These are phyloP conservation scores for Thera obeliscata DNA, from an alignment of 2,888 invertebrate species.

Conservation along the genomic window DNA sequence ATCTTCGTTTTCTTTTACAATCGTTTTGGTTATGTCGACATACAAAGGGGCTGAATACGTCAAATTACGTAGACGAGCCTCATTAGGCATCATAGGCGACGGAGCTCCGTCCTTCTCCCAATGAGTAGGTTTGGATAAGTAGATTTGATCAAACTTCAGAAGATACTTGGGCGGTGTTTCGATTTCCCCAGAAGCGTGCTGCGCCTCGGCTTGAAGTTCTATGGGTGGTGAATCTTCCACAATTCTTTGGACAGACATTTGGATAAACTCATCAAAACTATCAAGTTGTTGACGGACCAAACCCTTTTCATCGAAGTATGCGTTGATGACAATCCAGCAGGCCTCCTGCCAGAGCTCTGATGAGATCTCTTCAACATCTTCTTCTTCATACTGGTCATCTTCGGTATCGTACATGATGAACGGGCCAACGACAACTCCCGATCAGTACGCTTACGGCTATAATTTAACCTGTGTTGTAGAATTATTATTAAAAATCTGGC, in stretches of 20 bases:
- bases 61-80: conserved; percentile 97
- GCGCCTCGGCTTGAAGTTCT: conserved; percentile 98
- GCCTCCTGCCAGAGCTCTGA: conserved; percentile 99
- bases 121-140: conserved; percentile 99
- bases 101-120: conserved; percentile 99
- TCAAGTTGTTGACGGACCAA: conserved; percentile 99
- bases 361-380: conserved; percentile 97
- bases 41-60: conserved; percentile 99
- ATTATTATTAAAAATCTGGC: too few relatives aligned
- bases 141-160: conserved; percentile 99
- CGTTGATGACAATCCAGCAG: conserved; percentile 99
- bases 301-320: conserved; percentile 99
- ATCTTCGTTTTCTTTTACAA: conserved; percentile 95
- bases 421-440: conserved; percentile 25
- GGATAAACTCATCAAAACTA: conserved; percentile 99
- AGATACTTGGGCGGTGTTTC: conserved; percentile 96
- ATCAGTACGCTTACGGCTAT: neutral
- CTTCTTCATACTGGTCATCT: conserved; percentile 89
- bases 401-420: conserved; percentile 78
- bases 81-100: conserved; percentile 99
- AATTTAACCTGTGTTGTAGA: too few relatives aligned
- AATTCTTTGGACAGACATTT: conserved; percentile 99
- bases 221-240: conserved; percentile 99
- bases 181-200: conserved; percentile 96
- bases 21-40: conserved; percentile 99